Evolutionary conservation across 2,113 vertebrate genomes (phyloP), one percentile per base, ranked within the genome.

Genomic region (Grallaria varia): DNA sequence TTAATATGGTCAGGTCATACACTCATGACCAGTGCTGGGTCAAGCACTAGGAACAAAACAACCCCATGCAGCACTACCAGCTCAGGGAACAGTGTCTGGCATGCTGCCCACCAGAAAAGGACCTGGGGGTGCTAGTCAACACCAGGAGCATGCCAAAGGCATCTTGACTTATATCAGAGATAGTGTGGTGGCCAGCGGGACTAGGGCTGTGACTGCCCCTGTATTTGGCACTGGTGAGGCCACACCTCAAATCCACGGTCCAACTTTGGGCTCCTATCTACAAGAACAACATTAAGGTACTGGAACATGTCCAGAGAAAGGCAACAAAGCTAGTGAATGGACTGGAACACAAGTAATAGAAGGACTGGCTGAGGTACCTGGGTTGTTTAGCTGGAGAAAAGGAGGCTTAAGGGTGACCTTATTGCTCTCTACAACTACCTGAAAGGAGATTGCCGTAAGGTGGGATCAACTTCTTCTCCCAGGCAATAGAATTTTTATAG

Each of bases 121-220:
- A 44, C 12, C 10, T 55, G 0, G 0, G 5, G 8, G 5, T 49
- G 7, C 6, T 62, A 31, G 25, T 35, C 12, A 20, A 11, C n/a
- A 42, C 14, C 10, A 37, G 14, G 18, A 37, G 10, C 8, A 10
- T 55, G 31, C 10, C 19, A 24, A 37, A 8, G 31, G 25, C 27
- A 68, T 33, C 53, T 35, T 63, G 22, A 13, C 10, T 62, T 55
- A 15, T 49, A 18, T 55, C n/a, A 68, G 20, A 62, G 22, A 11
- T 6, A 33, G 4, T 1, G 0, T 42, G 40, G 0, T 42, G 40
- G 30, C 27, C 31, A 55, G 30, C 25, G 67, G 56, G 16, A 37
- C 8, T 5, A 24, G 13, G 8, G 13, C 39, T 68, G 47, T 25
- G 19, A 62, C 56, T 80, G 45, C 24, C 40, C 14, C 23, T 28